These are phyloP conservation scores for Scelioninae gen. 2 DNA, from an alignment of 2,888 invertebrate genomes.

Conservation along the genomic window DNA sequence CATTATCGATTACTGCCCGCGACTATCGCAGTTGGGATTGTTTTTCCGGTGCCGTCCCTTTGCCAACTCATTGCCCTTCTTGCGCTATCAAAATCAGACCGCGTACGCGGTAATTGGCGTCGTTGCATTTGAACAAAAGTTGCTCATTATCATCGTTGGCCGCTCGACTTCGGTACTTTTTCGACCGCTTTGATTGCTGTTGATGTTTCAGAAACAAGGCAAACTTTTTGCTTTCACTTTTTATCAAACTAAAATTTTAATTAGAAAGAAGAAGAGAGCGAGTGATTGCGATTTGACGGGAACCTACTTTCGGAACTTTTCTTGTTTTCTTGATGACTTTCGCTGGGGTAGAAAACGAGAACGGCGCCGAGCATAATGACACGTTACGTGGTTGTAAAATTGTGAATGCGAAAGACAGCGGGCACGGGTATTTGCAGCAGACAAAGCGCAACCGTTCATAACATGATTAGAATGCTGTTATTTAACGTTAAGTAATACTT, in stretches of 20 bases:
- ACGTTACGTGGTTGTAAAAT: slow-evolving; percentile 33
- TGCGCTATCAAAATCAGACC: slow-evolving; percentile 9
- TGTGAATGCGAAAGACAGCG: slow-evolving; percentile 2
- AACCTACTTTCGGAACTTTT: slow-evolving; percentile 27
- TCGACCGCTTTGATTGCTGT: not conserved
- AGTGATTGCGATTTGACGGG: slow-evolving; percentile 21
- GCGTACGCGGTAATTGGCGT: slow-evolving; percentile 25
- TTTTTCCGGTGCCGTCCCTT: slow-evolving; percentile 7
- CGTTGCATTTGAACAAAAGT: slow-evolving; percentile 30
- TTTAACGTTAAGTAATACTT: slow-evolving; percentile 40
- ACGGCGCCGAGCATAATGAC: slow-evolving; percentile 21
- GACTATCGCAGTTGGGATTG: slow-evolving; percentile 29
- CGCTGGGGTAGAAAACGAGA: slow-evolving; percentile 12
- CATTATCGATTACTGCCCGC: slow-evolving; percentile 34
- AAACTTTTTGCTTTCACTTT: not conserved
- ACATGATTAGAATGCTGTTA: slow-evolving; percentile 32
- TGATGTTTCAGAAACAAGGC: slow-evolving; percentile 5
- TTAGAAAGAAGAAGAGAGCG: slow-evolving; percentile 15
- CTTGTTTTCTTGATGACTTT: slow-evolving; percentile 22
- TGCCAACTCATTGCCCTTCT: not conserved
- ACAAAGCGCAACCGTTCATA: slow-evolving; percentile 27
- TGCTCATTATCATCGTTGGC: slow-evolving; percentile 15
- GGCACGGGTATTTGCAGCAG: slow-evolving; percentile 9
- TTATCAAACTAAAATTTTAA: slow-evolving; percentile 5
- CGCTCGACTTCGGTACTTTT: not conserved